Conservation (phyloP, 2,888 invertebrate species). For the Drosophila monieri region DNA sequence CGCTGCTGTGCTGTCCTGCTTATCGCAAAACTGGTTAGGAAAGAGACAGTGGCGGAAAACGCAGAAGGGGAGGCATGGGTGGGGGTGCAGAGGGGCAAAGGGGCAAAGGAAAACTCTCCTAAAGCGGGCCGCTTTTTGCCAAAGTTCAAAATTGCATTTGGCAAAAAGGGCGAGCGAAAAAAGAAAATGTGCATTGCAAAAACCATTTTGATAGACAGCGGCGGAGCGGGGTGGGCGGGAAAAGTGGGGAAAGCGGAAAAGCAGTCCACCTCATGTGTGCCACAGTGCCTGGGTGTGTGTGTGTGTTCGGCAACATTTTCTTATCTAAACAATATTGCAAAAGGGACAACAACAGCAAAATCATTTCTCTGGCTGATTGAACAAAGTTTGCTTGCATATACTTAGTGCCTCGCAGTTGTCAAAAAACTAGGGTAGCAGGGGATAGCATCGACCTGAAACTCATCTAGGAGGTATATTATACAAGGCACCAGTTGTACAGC, state of each 20-base stretch:
- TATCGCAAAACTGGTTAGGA: conserved; percentile 45
- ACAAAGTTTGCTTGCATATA: conserved; percentile 65
- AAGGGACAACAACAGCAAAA: conserved; percentile 34
- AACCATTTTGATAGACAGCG: conserved; percentile 45
- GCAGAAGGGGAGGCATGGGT: background rate
- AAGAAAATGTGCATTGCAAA: conserved; percentile 52
- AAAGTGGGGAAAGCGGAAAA: conserved; percentile 44
- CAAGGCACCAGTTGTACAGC: too few relatives aligned
- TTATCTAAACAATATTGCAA: conserved; percentile 77
- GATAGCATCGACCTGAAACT: background rate
- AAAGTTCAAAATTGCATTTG: conserved; percentile 73
- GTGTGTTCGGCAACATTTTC: conserved; percentile 63
- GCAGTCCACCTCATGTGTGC: conserved; percentile 29
- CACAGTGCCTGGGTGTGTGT: conserved; percentile 21
- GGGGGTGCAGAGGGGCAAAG: background rate
- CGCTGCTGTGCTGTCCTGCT: conserved; percentile 45
- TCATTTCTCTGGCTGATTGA: conserved; percentile 68
- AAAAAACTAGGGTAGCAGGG: conserved; percentile 15
- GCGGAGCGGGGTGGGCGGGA: background rate
- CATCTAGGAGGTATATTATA: background rate
- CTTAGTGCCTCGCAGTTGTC: conserved; percentile 33
- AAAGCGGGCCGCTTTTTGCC: conserved; percentile 45
- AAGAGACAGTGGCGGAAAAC: background rate
- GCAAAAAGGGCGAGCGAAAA: conserved; percentile 43
- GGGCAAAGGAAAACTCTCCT: conserved; percentile 9